Evolutionary conservation across 2,888 invertebrate species (phyloP).

Genomic region (Aphodius granarius): DNA sequence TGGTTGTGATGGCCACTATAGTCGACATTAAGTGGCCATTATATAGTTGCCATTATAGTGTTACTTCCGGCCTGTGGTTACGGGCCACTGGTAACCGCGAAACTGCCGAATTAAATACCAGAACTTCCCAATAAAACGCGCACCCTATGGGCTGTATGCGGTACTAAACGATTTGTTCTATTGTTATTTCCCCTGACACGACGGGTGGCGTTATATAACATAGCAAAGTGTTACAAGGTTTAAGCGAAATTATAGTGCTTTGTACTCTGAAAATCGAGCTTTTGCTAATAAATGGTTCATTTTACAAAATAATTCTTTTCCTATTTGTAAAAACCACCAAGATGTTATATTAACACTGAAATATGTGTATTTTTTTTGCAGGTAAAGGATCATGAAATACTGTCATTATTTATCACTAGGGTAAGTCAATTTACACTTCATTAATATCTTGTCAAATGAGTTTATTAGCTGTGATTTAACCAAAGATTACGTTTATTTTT

Average conservation of each 20-base stretch:
- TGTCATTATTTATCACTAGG: no score
- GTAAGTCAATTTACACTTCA: no score
- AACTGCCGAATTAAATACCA: constrained; percentile 22
- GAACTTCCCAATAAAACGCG: constrained; percentile 19
- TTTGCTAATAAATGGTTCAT: no score
- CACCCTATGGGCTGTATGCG: constrained; percentile 6
- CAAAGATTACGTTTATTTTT: no score
- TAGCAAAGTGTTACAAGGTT: not conserved
- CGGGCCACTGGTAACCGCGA: constrained; percentile 23
- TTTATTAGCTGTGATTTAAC: no score
- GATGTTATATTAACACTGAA: no score
- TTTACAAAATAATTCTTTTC: not conserved
- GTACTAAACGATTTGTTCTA: constrained; percentile 13
- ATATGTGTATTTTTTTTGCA: no score
- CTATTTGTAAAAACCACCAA: not conserved
- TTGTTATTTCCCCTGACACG: not conserved
- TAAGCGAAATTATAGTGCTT: not conserved
- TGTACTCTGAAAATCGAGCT: not conserved
- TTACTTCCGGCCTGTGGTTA: constrained; percentile 24
- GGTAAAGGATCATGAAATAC: no score
- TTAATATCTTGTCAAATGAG: no score
- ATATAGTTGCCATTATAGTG: no score
- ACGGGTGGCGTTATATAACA: not conserved
- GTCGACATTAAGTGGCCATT: no score
- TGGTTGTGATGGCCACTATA: constrained; percentile 33